Evolutionary conservation across 2,113 vertebrate species (phyloP).

Genomic region (Otis tarda): DNA sequence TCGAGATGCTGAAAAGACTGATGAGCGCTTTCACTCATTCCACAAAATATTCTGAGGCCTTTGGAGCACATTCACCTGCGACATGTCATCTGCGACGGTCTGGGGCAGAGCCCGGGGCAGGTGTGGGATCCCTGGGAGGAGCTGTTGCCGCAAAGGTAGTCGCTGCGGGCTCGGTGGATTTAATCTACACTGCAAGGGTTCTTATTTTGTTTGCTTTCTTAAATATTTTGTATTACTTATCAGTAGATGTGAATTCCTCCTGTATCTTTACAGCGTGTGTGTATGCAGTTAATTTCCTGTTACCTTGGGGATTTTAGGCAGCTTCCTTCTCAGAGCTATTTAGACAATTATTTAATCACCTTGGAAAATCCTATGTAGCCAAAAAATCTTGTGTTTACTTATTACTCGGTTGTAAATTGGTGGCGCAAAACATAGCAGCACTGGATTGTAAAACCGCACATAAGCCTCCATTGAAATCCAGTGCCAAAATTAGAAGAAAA

Average conservation of each 20-base stretch:
- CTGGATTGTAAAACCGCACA: conserved; percentile 1
- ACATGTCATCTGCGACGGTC: accelerated
- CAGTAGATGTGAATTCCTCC: background rate
- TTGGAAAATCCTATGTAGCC: conserved; percentile 27
- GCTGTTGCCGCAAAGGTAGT: background rate
- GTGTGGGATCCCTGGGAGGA: accelerated
- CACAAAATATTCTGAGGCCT: background rate
- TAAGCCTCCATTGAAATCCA: background rate
- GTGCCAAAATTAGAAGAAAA: background rate
- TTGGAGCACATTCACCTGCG: accelerated
- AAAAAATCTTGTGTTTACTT: conserved; percentile 15
- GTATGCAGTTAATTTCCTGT: background rate
- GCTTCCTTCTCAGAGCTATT: conserved; percentile 33
- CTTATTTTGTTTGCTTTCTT: conserved; percentile 30
- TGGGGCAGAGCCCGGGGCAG: accelerated
- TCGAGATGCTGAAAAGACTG: too few species aligned
- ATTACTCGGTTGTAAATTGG: background rate
- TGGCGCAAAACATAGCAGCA: background rate
- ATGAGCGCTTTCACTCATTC: background rate
- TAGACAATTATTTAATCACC: conserved; percentile 51
- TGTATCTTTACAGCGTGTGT: background rate
- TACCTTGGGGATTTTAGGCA: conserved; percentile 31
- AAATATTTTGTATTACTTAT: conserved; percentile 2
- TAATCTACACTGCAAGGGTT: background rate
- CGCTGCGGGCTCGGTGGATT: background rate